Conservation (phyloP, 92 coral and sea anemone species). For the Palythoa heliodiscus region DNA sequence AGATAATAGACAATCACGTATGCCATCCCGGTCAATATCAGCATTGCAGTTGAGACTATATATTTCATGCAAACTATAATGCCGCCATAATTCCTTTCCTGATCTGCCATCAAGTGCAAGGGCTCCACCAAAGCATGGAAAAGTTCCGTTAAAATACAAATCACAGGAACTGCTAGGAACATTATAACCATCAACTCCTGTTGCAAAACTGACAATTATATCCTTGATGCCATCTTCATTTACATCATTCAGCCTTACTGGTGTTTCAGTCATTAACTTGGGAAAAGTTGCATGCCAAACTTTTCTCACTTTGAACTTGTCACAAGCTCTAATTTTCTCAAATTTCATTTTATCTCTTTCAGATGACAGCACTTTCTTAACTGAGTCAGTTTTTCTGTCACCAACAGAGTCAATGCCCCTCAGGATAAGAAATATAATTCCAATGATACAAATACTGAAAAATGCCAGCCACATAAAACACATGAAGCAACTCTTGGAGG, state of each 20-base stretch:
- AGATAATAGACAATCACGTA: conserved; percentile 85
- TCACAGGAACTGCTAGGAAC: conserved; percentile 86
- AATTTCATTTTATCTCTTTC: conserved; percentile 36
- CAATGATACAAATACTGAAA: conserved; percentile 76
- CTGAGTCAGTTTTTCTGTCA: conserved; percentile 37
- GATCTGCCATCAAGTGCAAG: conserved; percentile 88
- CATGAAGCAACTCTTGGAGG: conserved; percentile 77
- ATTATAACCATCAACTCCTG: conserved; percentile 93
- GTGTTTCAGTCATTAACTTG: conserved; percentile 96
- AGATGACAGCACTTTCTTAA: conserved; percentile 54
- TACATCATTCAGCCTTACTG: conserved; percentile 91
- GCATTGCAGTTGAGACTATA: conserved; percentile 95
- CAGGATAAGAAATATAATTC: conserved; percentile 74
- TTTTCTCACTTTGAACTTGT: conserved; percentile 52
- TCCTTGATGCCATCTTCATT: conserved; percentile 90
- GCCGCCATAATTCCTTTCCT: conserved; percentile 93
- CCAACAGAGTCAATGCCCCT: conserved; percentile 65
- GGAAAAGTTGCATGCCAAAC: conserved; percentile 88
- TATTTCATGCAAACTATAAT: conserved; percentile 94
- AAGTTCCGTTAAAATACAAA: conserved; percentile 89
- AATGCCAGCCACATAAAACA: conserved; percentile 84
- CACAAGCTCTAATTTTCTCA: conserved; percentile 69
- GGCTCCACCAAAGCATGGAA: conserved; percentile 94
- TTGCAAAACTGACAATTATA: conserved; percentile 87
- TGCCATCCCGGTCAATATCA: conserved; percentile 87